Conservation (phyloP, 2,113 vertebrate genomes). For the Pterocles orientalis region DNA sequence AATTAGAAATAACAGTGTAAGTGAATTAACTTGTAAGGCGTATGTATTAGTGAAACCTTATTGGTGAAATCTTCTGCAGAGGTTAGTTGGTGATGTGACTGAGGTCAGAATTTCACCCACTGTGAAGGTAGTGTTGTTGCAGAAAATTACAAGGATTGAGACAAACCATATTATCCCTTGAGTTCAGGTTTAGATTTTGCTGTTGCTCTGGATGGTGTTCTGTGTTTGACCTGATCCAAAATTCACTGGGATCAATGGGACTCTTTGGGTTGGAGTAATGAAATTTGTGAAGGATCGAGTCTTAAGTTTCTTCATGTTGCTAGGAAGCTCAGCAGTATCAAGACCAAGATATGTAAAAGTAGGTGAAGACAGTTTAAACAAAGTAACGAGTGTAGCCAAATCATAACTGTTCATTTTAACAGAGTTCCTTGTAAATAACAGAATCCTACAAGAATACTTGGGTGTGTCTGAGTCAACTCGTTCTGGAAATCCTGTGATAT, state of each 20-base stretch:
- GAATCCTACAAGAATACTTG: constrained; percentile 7
- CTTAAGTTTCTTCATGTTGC: not conserved
- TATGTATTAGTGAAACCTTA: not conserved
- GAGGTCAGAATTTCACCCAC: not conserved
- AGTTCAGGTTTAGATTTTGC: not conserved
- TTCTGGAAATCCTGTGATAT: not conserved
- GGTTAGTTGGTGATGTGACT: not conserved
- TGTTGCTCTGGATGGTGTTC: not conserved
- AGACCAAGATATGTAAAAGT: not conserved
- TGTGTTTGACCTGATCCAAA: not conserved
- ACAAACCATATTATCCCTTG: not conserved
- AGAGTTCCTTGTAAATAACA: not conserved
- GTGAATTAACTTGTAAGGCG: not conserved
- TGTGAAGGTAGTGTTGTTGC: not conserved
- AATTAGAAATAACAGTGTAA: not conserved
- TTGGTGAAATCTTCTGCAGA: not conserved
- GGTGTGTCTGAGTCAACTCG: constrained; percentile 1
- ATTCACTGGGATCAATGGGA: not conserved
- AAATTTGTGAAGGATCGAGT: not conserved
- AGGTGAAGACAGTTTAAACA: constrained; percentile 1
- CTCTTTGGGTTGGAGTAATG: not conserved
- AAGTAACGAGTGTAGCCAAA: not conserved
- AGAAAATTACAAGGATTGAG: not conserved
- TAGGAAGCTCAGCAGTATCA: not conserved
- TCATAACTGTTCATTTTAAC: not conserved